phyloP scores from a whole-genome alignment of 2,113 vertebrate species.

The Regulus satrapa region DNA sequence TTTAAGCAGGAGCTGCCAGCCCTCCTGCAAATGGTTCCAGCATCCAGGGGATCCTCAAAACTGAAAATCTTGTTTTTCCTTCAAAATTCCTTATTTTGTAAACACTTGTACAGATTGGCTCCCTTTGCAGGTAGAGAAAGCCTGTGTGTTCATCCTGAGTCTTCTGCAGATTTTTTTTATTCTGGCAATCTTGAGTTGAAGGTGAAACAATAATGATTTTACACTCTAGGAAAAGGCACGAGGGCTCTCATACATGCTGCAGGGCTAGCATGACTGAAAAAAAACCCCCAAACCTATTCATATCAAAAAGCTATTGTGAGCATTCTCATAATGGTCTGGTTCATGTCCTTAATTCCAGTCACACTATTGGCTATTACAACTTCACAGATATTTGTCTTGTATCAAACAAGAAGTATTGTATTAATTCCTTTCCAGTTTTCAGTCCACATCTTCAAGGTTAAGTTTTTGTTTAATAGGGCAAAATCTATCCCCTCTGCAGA shows the following conservation, averaged over 20 bases:
- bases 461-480: neutral
- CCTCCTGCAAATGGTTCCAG: neutral
- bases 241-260: neutral
- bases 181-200: neutral
- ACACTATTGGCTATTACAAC: neutral
- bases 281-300: neutral
- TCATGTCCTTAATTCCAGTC: neutral
- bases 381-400: neutral
- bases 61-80: neutral
- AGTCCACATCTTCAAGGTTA: neutral
- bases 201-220: neutral
- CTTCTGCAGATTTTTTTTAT: neutral
- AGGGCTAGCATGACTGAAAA: neutral
- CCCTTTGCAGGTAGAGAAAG: neutral
- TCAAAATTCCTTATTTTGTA: neutral
- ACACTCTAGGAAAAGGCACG: rapidly evolving
- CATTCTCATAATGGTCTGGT: neutral
- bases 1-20: neutral
- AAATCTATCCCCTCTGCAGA: neutral
- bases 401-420: neutral
- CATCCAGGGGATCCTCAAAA: neutral
- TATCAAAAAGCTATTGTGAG: neutral
- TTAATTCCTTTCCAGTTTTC: neutral
- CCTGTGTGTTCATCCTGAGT: neutral
- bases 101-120: neutral